phyloP scores from a whole-genome alignment of 1,140 invertebrate genomes.

The Dendrolimus kikuchii region DNA sequence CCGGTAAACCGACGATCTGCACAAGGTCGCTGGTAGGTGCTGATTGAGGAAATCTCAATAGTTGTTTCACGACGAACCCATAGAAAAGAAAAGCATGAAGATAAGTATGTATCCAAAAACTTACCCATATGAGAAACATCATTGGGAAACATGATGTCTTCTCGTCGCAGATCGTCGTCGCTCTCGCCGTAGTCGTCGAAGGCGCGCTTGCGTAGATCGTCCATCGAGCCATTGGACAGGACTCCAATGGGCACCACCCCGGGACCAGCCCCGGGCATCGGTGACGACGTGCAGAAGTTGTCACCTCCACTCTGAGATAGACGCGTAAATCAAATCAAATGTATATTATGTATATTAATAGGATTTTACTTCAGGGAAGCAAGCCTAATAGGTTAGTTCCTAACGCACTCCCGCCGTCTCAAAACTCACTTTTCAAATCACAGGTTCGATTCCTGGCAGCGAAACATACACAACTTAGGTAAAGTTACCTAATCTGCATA shows the following conservation, averaged over 20 bases:
- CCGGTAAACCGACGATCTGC: no score
- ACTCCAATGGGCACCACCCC: constrained; percentile 49
- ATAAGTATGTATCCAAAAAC: constrained; percentile 26
- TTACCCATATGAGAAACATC: constrained; percentile 77
- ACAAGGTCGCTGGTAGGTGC: no score
- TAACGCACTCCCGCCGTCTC: no score
- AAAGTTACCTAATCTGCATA: no score
- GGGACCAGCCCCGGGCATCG: constrained; percentile 39
- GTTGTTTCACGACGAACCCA: no score
- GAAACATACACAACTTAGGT: no score
- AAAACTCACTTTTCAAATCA: no score
- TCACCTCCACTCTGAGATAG: constrained; percentile 33
- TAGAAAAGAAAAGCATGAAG: not conserved
- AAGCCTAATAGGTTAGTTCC: no score
- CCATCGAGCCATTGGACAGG: constrained; percentile 72
- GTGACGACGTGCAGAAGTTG: constrained; percentile 63
- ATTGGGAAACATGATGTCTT: constrained; percentile 88
- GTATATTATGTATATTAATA: not conserved
- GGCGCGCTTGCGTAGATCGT: constrained; percentile 70
- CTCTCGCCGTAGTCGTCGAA: constrained; percentile 90
- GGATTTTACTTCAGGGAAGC: no score
- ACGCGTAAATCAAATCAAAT: not conserved
- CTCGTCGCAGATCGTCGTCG: constrained; percentile 90
- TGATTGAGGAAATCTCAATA: no score
- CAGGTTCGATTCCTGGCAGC: no score